Evolutionary conservation across 1,140 invertebrate genomes (phyloP).

Genomic region (Bombyx mori): DNA sequence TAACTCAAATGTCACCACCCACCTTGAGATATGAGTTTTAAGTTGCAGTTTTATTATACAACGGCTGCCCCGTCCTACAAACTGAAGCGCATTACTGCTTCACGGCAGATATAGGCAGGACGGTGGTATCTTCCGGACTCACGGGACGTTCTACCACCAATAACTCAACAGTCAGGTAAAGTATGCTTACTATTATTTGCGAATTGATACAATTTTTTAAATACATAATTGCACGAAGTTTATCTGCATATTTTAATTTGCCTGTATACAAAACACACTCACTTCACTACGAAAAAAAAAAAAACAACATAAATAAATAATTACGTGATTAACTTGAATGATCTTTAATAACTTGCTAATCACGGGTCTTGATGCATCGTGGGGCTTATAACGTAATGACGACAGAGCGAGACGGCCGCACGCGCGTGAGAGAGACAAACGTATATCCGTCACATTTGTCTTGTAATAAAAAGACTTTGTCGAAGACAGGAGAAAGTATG

Average conservation of each 20-base stretch:
- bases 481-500: constrained; percentile 5
- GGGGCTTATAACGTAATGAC: constrained; percentile 59
- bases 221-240: no score
- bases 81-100: no score
- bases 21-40: no score
- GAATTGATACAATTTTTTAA: no score
- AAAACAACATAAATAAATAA: constrained; percentile 66
- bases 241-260: constrained; percentile 14
- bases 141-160: no score
- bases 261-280: constrained; percentile 58
- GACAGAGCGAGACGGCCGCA: constrained; percentile 26
- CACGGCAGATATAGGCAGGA: no score
- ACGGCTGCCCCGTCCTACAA: no score
- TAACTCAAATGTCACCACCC: no score
- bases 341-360: constrained; percentile 64
- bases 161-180: no score
- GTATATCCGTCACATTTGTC: constrained; percentile 6
- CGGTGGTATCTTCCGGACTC: no score
- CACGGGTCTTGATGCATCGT: constrained; percentile 46
- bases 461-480: background rate
- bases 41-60: no score
- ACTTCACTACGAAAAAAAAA: constrained; percentile 16
- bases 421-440: constrained; percentile 16
- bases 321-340: constrained; percentile 66
- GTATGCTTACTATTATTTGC: no score